phyloP scores from a whole-genome alignment of 2,797 vertebrate species.

The Spheniscus humboldti region DNA sequence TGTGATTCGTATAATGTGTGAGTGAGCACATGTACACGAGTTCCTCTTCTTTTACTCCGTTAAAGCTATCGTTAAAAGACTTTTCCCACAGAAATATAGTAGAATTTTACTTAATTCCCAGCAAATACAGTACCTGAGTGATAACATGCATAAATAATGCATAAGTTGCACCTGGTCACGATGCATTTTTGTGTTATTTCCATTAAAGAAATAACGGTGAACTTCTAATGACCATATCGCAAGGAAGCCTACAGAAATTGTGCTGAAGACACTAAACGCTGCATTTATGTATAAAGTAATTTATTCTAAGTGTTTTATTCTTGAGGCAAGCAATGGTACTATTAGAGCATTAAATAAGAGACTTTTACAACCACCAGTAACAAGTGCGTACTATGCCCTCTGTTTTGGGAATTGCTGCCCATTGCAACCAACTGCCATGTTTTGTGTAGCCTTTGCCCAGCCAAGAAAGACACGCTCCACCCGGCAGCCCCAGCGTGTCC shows the following conservation, averaged over 20 bases:
- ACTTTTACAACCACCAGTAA: neutral
- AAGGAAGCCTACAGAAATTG: neutral
- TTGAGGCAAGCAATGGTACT: neutral
- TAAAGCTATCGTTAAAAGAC: neutral
- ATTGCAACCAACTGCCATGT: neutral
- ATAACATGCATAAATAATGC: neutral
- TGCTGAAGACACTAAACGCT: neutral
- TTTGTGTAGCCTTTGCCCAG: neutral
- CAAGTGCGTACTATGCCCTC: neutral
- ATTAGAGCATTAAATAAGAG: neutral
- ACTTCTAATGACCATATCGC: neutral
- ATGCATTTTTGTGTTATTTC: neutral
- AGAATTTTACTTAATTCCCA: neutral
- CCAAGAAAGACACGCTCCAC: neutral
- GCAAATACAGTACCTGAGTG: neutral
- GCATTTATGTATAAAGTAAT: neutral
- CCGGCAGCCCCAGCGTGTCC: fast-evolving
- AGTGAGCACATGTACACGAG: fast-evolving
- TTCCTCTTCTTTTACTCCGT: neutral
- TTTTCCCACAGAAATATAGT: neutral
- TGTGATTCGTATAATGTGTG: neutral
- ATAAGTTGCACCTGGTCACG: neutral
- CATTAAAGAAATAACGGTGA: neutral
- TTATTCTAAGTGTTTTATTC: neutral
- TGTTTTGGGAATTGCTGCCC: neutral